Evolutionary conservation across 2,797 vertebrate species (phyloP).

Genomic region (Antrozous pallidus): DNA sequence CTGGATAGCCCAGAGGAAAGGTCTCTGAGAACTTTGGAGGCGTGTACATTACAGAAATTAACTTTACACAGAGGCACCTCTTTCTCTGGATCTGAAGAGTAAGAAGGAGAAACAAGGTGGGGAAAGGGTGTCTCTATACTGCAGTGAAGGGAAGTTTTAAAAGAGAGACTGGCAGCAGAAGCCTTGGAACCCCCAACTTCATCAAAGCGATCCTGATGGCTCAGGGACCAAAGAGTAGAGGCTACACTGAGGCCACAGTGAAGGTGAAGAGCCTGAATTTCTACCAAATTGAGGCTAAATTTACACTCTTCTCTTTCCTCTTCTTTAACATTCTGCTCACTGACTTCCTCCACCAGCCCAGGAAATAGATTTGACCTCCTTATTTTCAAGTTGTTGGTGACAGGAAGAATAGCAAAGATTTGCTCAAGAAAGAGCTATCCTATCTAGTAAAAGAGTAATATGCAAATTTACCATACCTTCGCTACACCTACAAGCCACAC

Average conservation of each 20-base stretch:
- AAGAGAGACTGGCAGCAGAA: background rate
- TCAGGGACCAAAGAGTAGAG: background rate
- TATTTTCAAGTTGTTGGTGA: conserved; percentile 31
- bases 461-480: too few relatives aligned
- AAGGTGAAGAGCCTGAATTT: background rate
- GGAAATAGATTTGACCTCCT: conserved; percentile 57
- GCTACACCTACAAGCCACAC: too few relatives aligned
- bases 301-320: background rate
- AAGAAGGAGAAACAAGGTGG: background rate
- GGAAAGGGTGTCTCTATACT: background rate
- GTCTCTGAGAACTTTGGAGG: background rate
- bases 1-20: background rate
- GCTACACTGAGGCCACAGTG: background rate
- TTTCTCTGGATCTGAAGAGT: background rate
- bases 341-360: background rate
- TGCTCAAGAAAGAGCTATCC: conserved; percentile 59
- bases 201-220: background rate
- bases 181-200: background rate
- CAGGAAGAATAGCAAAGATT: conserved; percentile 56
- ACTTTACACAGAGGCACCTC: background rate
- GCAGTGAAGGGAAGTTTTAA: background rate
- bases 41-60: background rate
- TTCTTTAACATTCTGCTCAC: background rate
- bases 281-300: background rate
- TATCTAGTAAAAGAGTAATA: too few relatives aligned